Evolutionary conservation across 2,113 vertebrate species (phyloP).

Genomic region (Aegithalos caudatus): DNA sequence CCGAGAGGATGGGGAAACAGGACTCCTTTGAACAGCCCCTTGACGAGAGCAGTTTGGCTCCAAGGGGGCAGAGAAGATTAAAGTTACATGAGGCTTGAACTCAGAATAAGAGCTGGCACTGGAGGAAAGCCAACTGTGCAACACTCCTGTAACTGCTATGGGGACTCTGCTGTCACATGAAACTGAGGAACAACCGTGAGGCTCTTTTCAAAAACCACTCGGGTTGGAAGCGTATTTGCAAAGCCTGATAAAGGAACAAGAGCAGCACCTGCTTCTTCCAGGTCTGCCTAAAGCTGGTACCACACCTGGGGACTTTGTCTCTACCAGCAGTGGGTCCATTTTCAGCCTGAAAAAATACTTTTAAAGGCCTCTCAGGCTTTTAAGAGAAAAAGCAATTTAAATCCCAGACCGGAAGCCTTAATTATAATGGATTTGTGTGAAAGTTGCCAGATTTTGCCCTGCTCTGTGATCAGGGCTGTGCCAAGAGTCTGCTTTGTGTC

Average conservation of each 20-base stretch:
- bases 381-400: conserved; percentile 21
- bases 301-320: not conserved
- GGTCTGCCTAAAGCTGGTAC: not conserved
- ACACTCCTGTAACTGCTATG: not conserved
- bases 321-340: not conserved
- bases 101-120: not conserved
- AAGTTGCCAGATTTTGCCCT: conserved; percentile 57
- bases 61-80: not conserved
- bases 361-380: not conserved
- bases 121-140: not conserved
- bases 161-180: not conserved
- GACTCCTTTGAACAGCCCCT: not conserved
- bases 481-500: conserved; percentile 63
- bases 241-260: not conserved
- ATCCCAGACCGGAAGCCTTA: conserved; percentile 36
- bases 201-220: not conserved
- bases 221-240: not conserved
- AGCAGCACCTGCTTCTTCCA: not conserved
- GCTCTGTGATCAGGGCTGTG: conserved; percentile 18
- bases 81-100: not conserved
- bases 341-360: not conserved
- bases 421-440: conserved; percentile 52
- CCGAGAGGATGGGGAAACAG: not conserved
- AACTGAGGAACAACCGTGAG: not conserved
- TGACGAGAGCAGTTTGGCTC: not conserved